Percentiles rank a stretch among this genome's conserved stretches.
Conservation (phyloP, 2,113 vertebrate species). For the Cyanoderma ruficeps region DNA sequence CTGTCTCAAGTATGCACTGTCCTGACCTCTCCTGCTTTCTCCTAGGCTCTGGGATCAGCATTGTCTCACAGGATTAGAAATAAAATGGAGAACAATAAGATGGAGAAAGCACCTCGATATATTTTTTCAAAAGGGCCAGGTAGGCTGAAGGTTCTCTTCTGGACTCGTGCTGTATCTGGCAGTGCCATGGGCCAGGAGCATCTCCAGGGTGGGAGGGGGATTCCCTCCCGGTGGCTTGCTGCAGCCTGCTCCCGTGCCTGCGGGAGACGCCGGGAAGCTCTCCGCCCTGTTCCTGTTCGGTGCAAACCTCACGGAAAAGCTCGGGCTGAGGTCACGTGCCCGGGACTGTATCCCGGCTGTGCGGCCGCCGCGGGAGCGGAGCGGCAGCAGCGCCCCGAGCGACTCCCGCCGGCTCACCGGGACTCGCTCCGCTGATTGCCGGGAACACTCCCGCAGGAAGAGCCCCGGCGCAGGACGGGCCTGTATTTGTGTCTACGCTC, state of each 20-base stretch:
- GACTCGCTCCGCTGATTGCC: fast-evolving
- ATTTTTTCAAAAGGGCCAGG: not conserved
- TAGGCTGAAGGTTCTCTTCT: not conserved
- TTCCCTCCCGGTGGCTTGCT: not conserved
- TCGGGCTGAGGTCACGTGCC: not conserved
- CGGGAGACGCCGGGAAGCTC: fast-evolving
- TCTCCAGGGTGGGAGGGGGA: not conserved
- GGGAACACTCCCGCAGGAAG: fast-evolving
- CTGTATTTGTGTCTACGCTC: fast-evolving
- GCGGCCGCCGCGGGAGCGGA: not conserved
- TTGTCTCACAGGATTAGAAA: not conserved
- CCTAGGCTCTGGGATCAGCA: not conserved
- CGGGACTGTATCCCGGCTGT: not conserved
- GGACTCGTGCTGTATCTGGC: fast-evolving
- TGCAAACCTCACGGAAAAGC: fast-evolving
- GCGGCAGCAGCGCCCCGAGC: not conserved
- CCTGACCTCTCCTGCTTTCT: not conserved
- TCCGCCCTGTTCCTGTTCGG: fast-evolving
- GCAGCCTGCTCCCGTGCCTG: not conserved
- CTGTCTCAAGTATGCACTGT: not conserved
- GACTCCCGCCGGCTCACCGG: fast-evolving
- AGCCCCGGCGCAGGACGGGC: not conserved
- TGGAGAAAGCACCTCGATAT: not conserved
- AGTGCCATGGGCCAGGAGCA: not conserved
- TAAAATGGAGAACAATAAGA: not conserved